Conservation (phyloP, 2,888 invertebrate species). For the Drosophila hamatofila region DNA sequence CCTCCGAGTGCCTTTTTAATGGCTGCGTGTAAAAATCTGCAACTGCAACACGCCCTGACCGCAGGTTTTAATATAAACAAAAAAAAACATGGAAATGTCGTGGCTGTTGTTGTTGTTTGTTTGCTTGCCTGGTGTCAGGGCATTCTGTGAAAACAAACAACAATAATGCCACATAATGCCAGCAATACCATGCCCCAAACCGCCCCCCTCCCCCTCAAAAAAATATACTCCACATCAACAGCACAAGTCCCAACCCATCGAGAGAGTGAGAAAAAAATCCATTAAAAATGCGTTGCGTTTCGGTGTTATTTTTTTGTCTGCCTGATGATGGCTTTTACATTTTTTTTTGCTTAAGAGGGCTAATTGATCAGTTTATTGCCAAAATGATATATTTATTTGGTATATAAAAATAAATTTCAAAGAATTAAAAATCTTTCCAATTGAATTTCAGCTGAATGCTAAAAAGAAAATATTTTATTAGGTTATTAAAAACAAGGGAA, state of each 20-base stretch:
- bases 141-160: slow-evolving; percentile 74
- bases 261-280: slow-evolving; percentile 66
- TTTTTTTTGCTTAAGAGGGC: slow-evolving; percentile 24
- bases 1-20: slow-evolving; percentile 57
- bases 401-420: neutral
- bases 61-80: slow-evolving; percentile 79
- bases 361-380: slow-evolving; percentile 15
- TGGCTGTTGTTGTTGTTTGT: slow-evolving; percentile 34
- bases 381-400: neutral
- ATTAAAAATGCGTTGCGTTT: slow-evolving; percentile 75
- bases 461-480: too few relatives aligned
- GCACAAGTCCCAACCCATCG: slow-evolving; percentile 33
- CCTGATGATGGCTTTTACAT: slow-evolving; percentile 37
- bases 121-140: slow-evolving; percentile 63
- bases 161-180: slow-evolving; percentile 76
- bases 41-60: slow-evolving; percentile 70
- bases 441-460: too few relatives aligned
- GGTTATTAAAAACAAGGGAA: too few relatives aligned
- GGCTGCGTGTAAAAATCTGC: slow-evolving; percentile 66
- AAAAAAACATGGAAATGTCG: slow-evolving; percentile 4
- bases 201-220: neutral
- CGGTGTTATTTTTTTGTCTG: slow-evolving; percentile 30
- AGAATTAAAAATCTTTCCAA: neutral
- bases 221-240: slow-evolving; percentile 4
- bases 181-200: slow-evolving; percentile 15